Base-by-base conservation (phyloP, 2,888 invertebrate species). In the Pristionchus exspectatus region DNA sequence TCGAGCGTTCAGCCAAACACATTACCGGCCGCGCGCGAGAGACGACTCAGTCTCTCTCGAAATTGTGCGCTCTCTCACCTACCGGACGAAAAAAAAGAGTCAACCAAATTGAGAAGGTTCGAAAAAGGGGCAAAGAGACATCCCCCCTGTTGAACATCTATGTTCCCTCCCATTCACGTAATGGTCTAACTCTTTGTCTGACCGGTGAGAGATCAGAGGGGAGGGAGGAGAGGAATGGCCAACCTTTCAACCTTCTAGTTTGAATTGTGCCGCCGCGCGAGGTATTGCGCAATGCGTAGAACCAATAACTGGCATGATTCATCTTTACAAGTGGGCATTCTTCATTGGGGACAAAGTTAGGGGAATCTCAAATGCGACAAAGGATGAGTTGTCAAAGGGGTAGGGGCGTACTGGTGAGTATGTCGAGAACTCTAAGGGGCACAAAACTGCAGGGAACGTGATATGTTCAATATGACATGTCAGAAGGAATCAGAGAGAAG, bases 1-100 rank as follows among this genome's bases (percentile, higher is more conserved):
- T 81, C 81, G n/a, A 44, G 81, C 81, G 81, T 81, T 54, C 81
- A 81, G 16, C 30, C 77, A 44, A n/a, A 24, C 72, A 30, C 72
- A 72, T 72, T 72, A 72, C 72, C 33, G 30, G 2, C 69, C 5
- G 30, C 14, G 69, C 38, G 74, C 33, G 74, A 10, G 38, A 69
- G 69, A 69, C 12, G 1, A 69, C 14, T 24, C 27, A 24, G 14
- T 2, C 24, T 33, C 30, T 33, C 33, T 72, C 33, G 18, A 14
- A 4, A 33, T 18, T 4, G 7, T 33, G 7, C 33, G 33, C 30
- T 69, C 27, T 69, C 69, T 69, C 69, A 14, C n/a, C 14, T 14
- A 24, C 24, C 27, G 24, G n/a, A 12, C n/a, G 14, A 27, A 69
- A n/a, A 69, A 69, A 69, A 24, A 16, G 69, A 69, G n/a, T n/a